phyloP scores from a whole-genome alignment of 2,797 vertebrate genomes.

The Mycteria americana region DNA sequence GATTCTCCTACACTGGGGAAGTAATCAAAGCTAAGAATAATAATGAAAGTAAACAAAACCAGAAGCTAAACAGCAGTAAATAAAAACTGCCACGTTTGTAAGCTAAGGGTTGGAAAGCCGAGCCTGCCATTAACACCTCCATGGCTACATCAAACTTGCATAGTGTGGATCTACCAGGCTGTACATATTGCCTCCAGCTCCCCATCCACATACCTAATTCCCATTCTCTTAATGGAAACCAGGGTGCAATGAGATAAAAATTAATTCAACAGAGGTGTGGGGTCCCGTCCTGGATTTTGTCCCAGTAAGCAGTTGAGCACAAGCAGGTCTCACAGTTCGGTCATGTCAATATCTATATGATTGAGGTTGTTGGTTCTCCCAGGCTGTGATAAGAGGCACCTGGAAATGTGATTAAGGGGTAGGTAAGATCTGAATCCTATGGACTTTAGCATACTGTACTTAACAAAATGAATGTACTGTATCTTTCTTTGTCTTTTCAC shows the following conservation, averaged over 20 bases:
- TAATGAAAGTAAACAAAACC: background rate
- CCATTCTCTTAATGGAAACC: background rate
- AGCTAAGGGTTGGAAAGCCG: background rate
- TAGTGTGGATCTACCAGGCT: background rate
- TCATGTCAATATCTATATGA: accelerated
- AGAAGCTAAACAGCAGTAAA: background rate
- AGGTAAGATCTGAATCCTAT: background rate
- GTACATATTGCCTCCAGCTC: background rate
- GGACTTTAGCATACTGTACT: background rate
- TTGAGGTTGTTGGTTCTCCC: background rate
- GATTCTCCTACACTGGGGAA: background rate
- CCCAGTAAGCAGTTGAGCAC: background rate
- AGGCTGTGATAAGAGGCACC: background rate
- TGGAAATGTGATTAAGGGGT: background rate
- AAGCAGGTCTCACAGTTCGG: background rate
- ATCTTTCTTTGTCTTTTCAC: background rate
- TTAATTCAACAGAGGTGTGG: background rate
- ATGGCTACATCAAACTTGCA: background rate
- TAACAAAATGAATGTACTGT: background rate
- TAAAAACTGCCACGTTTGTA: background rate
- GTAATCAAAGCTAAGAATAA: background rate
- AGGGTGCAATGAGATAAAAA: background rate
- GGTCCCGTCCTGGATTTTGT: background rate
- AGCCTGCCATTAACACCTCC: background rate
- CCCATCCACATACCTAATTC: background rate